A percentile compares a stretch with the other conserved stretches of the same genome.
These are phyloP conservation scores for Macrobrachium rosenbergii DNA, from an alignment of 1,140 invertebrate genomes.

Conservation along the genomic window DNA sequence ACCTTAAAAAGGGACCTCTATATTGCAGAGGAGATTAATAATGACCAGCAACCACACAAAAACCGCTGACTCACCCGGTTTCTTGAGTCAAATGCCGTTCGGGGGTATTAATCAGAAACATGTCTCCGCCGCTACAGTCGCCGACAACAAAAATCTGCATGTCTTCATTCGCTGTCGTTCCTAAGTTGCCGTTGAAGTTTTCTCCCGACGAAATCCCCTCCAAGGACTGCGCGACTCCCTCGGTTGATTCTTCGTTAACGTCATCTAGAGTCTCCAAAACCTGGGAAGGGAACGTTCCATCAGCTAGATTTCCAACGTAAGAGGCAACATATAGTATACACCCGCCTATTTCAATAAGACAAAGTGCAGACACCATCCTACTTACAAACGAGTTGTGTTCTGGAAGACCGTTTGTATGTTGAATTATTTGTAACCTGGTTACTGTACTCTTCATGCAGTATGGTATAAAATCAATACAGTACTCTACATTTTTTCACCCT, in stretches of 20 bases:
- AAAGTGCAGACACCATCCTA: too few species aligned
- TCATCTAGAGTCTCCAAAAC: conserved; percentile 38
- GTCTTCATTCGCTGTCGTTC: not conserved
- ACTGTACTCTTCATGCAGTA: too few species aligned
- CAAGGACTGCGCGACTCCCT: not conserved
- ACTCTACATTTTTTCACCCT: too few species aligned
- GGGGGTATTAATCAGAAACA: conserved; percentile 41
- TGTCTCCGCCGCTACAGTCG: conserved; percentile 15
- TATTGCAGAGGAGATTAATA: not conserved
- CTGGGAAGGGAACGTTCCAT: not conserved
- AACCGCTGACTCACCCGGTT: not conserved
- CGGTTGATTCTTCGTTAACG: not conserved
- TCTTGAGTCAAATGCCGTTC: conserved; percentile 22
- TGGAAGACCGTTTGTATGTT: too few species aligned
- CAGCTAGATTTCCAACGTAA: not conserved
- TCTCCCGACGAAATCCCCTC: too few species aligned
- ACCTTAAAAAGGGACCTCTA: not conserved
- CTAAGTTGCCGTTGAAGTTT: too few species aligned
- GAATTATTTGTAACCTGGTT: too few species aligned
- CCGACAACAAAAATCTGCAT: conserved; percentile 54
- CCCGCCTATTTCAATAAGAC: too few species aligned
- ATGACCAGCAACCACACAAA: not conserved
- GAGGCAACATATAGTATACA: not conserved
- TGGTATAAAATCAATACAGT: too few species aligned
- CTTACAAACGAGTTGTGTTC: too few species aligned